A percentile compares a stretch with the other conserved stretches of the same genome.
phyloP scores from a whole-genome alignment of 2,888 invertebrate species.

The Apeira syringaria region DNA sequence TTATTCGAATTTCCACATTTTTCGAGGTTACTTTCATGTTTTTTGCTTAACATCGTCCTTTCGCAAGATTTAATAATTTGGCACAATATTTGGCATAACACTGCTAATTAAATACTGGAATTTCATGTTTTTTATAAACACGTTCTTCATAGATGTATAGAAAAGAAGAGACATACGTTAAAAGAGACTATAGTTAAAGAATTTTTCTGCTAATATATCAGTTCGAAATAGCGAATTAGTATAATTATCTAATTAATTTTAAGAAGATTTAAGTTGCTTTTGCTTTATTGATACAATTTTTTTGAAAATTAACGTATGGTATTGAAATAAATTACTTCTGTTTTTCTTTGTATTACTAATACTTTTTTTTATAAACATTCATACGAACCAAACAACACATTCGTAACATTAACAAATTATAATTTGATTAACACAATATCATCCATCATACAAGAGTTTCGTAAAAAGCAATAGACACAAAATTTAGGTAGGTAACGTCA shows the following conservation, averaged over 20 bases:
- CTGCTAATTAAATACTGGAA: conserved; percentile 33
- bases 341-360: not conserved
- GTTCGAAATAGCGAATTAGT: conserved; percentile 11
- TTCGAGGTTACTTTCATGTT: conserved; percentile 57
- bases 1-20: conserved; percentile 60
- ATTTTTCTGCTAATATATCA: conserved; percentile 5
- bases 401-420: conserved; percentile 17
- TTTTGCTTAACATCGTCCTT: conserved; percentile 34
- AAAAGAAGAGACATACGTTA: conserved; percentile 4
- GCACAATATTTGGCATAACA: conserved; percentile 71
- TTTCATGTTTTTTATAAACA: conserved; percentile 10
- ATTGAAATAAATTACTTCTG: no score
- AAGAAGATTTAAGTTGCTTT: no score
- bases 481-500: conserved; percentile 5
- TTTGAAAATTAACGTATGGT: no score
- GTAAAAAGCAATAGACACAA: conserved; percentile 12
- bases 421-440: conserved; percentile 16
- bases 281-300: no score
- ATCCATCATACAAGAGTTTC: conserved; percentile 9
- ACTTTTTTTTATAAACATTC: conserved; percentile 26
- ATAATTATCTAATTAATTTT: no score
- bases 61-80: conserved; percentile 53
- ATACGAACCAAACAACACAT: conserved; percentile 28
- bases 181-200: not conserved
- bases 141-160: not conserved